These are phyloP conservation scores for Cantharis flavilabris DNA, from an alignment of 2,888 invertebrate species.

Conservation along the genomic window DNA sequence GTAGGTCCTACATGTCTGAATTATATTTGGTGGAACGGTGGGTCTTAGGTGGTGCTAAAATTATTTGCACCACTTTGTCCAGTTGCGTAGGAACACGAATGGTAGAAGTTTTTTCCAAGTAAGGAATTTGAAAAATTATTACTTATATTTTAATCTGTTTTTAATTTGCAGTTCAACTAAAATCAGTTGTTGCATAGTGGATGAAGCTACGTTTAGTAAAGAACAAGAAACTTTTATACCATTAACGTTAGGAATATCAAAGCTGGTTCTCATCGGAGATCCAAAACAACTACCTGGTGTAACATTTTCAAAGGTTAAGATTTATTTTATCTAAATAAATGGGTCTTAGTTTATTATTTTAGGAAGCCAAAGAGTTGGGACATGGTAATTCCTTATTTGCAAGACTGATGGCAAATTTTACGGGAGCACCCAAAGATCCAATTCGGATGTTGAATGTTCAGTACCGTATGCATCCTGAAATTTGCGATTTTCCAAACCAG, in stretches of 20 bases:
- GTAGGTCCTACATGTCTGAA: constrained; percentile 14
- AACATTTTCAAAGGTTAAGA: constrained; percentile 69
- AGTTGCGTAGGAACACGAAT: constrained; percentile 53
- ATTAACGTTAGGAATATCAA: constrained; percentile 73
- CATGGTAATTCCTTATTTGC: constrained; percentile 79
- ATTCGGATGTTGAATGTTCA: constrained; percentile 68
- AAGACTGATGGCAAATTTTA: constrained; percentile 67
- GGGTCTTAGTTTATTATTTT: constrained; percentile 34
- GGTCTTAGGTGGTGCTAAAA: constrained; percentile 63
- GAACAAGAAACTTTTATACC: constrained; percentile 85
- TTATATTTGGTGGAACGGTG: constrained; percentile 42
- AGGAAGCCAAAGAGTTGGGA: constrained; percentile 73
- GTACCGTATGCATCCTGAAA: constrained; percentile 85
- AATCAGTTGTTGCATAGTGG: constrained; percentile 74
- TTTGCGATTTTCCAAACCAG: constrained; percentile 78
- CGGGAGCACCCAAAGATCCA: constrained; percentile 52
- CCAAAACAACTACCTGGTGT: constrained; percentile 84
- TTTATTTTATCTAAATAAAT: neutral
- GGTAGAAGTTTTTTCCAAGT: constrained; percentile 42
- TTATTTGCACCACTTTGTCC: constrained; percentile 73
- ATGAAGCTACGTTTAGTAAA: constrained; percentile 86
- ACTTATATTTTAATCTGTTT: neutral
- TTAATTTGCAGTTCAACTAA: neutral
- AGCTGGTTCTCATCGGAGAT: constrained; percentile 84
- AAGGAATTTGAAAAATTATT: neutral